Evolutionary conservation across 2,888 invertebrate species (phyloP).

Genomic region (Aphrophora alni): DNA sequence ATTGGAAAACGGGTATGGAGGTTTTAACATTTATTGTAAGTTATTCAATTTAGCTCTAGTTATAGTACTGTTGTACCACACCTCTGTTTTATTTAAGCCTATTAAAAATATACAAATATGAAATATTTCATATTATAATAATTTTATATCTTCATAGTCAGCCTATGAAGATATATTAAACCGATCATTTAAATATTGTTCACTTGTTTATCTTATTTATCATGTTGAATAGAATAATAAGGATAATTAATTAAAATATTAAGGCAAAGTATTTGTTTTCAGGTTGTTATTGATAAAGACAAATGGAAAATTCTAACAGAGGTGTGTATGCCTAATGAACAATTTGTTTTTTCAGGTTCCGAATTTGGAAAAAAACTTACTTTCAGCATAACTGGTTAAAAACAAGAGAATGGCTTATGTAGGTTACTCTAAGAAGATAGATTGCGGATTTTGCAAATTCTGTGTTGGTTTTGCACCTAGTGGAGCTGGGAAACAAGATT

Average conservation of each 20-base stretch:
- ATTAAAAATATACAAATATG: too few relatives aligned
- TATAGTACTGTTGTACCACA: too few relatives aligned
- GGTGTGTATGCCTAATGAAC: conserved; percentile 15
- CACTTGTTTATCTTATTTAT: too few relatives aligned
- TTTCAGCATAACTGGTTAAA: conserved; percentile 28
- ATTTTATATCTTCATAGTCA: too few relatives aligned
- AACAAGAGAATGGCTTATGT: conserved; percentile 20
- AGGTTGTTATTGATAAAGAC: conserved; percentile 13
- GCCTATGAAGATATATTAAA: too few relatives aligned
- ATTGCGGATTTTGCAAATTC: conserved; percentile 22
- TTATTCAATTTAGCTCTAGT: too few relatives aligned
- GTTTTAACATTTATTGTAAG: too few relatives aligned
- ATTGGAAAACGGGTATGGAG: not conserved
- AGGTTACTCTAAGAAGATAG: conserved; percentile 6
- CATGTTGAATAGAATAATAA: too few relatives aligned
- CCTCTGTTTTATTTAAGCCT: too few relatives aligned
- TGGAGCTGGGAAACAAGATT: conserved; percentile 30
- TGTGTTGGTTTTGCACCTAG: conserved; percentile 24
- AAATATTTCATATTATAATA: too few relatives aligned
- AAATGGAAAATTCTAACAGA: conserved; percentile 9
- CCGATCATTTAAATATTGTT: too few relatives aligned
- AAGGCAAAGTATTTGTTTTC: conserved; percentile 16
- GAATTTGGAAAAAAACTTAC: conserved; percentile 17
- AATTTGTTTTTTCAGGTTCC: not conserved
- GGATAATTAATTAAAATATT: not conserved